Base-by-base conservation (phyloP, 2,113 vertebrate genomes). In the Cyprinodon brontotheroides region DNA sequence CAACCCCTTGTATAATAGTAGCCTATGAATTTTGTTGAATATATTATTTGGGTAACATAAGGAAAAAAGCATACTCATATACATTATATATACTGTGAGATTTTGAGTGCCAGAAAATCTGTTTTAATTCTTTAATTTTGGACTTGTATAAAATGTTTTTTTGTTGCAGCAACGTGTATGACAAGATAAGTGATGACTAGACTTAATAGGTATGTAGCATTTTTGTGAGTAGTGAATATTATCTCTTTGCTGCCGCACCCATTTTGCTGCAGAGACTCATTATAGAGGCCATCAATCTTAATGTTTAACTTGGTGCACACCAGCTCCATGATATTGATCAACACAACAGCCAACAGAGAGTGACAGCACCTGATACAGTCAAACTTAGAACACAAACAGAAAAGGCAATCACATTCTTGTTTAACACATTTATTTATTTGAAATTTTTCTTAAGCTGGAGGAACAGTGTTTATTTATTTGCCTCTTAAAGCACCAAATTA, bases 221-320 rank as follows among this genome's bases (percentile, higher is more conserved):
- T 65, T 78, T 77, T 75, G 61, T 72, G 68, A 79, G 36, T 65
- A 57, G 36, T 79, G 74, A 66, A 62, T 76, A 3, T 63, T 74
- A 69, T 68, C 65, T 67, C 50, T 38, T 72, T 60, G 45, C 57
- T 67, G 74, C 68, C 62, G 53, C 61, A 43, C 81, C 50, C 53
- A 40, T 66, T 65, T 75, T 62, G 29, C 62, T 61, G 36, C 59
- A 38, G 79, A 61, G 74, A 86, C 43, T 41, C 60, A 73, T 87
- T 89, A 90, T 81, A 88, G 81, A 80, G 82, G 68, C 86, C 82
- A 91, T 92, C 88, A 79, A 84, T 93, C 87, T 90, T 75, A 82
- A 81, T 83, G 86, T 92, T 89, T 85, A 89, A 86, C 72, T 79
- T 86, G 64, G 61, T 78, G 71, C 83, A 69, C 89, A 80, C 73